A percentile compares a stretch with the other conserved stretches of the same genome.
These are phyloP conservation scores for Physella acuta DNA, from an alignment of 1,140 invertebrate species.

Conservation along the genomic window DNA sequence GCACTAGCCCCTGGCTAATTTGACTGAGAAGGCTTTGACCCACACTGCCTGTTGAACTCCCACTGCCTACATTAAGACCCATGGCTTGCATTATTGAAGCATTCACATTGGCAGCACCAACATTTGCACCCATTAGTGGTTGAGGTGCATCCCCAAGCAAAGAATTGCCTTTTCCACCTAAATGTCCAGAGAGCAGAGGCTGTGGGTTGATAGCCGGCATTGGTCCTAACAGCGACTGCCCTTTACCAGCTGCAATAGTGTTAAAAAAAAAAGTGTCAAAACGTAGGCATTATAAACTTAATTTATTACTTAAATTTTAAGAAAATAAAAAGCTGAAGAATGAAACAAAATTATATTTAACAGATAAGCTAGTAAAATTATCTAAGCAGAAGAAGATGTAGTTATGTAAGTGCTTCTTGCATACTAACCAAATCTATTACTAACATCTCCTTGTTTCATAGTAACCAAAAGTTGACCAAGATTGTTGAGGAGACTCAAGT, in stretches of 20 bases:
- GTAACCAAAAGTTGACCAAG: constrained; percentile 23
- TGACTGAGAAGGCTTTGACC: constrained; percentile 15
- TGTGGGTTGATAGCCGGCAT: constrained; percentile 1
- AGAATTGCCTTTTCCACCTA: constrained; percentile 16
- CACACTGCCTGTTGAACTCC: neutral
- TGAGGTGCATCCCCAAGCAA: constrained; percentile 10
- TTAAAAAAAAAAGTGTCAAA: neutral
- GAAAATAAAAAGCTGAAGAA: too few species aligned
- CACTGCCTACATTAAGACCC: constrained; percentile 19
- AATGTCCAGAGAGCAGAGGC: neutral
- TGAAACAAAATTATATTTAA: too few species aligned
- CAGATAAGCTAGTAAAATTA: too few species aligned
- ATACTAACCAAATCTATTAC: too few species aligned
- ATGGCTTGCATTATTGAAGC: constrained; percentile 18
- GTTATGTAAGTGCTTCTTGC: too few species aligned
- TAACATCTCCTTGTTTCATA: constrained; percentile 11
- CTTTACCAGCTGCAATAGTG: constrained; percentile 1
- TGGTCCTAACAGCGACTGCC: constrained; percentile 18
- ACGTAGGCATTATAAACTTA: too few species aligned
- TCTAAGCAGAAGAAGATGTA: too few species aligned
- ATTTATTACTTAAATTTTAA: too few species aligned
- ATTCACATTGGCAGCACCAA: constrained; percentile 1
- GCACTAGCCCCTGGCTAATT: constrained; percentile 24
- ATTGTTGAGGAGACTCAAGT: constrained; percentile 15
- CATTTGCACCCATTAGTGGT: neutral